Conservation (phyloP, 2,113 vertebrate species). For the Sitta europaea region DNA sequence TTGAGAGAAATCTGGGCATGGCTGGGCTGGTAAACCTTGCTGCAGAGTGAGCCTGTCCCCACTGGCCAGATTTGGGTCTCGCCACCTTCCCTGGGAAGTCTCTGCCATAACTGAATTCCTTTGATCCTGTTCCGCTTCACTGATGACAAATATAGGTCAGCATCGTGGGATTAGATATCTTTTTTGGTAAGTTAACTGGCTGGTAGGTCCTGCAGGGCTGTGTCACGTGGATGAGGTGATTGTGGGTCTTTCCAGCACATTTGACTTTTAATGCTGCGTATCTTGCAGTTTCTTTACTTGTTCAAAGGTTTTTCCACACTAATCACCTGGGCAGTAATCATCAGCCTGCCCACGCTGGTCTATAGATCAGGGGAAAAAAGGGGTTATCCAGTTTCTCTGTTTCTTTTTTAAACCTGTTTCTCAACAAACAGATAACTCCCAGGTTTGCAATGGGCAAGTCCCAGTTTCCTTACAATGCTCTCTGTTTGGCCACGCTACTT, state of each 20-base stretch:
- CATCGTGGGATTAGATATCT: background rate
- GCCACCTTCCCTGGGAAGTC: background rate
- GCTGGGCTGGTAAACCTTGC: background rate
- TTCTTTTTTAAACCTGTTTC: background rate
- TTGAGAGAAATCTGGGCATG: background rate
- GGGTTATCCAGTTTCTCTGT: background rate
- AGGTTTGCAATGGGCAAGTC: background rate
- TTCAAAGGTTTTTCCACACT: background rate
- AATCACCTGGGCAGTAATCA: background rate
- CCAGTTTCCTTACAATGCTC: background rate
- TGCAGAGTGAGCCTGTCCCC: background rate
- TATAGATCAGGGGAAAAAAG: background rate
- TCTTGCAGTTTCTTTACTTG: background rate
- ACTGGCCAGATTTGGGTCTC: accelerated
- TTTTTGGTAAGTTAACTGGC: background rate
- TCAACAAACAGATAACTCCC: background rate
- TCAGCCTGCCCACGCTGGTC: background rate
- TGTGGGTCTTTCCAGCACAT: background rate
- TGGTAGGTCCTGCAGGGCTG: background rate
- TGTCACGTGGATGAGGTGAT: background rate
- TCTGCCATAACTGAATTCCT: background rate
- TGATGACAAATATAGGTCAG: background rate
- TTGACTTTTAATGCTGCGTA: background rate
- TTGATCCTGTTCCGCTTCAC: background rate
- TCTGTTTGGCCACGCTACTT: background rate